Base-by-base conservation (phyloP, 2,888 invertebrate species). In the Drosophila longiperda region DNA sequence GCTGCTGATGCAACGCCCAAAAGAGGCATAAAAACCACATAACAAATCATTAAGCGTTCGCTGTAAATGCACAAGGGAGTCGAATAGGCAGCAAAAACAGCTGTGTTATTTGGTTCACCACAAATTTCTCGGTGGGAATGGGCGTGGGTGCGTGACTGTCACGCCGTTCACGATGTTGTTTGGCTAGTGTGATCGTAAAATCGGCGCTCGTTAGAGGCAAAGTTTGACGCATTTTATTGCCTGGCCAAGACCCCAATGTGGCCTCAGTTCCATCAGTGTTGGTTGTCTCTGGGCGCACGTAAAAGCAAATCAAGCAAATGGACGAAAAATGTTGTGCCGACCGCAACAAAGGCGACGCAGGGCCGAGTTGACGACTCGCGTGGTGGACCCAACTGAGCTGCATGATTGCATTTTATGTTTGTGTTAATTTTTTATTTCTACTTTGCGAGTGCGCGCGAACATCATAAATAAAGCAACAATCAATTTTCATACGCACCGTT, bases 371-470 rank as follows among this genome's bases (percentile, higher is more conserved):
- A 40, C 9, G 33, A 32, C 40, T 36, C 40, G 72, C 73, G 65
- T 72, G 34, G 53, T n/a, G 36, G 52, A 65, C 54, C 71, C 62
- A 66, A 63, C 50, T 59, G 71, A 74, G 80, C 87, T 85, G 85
- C 89, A 89, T 86, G 85, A 88, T 90, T 90, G 90, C 90, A 87
- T 87, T 87, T 87, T 83, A 90, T 87, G 90, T 88, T 88, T 83
- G 77, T 71, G 83, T 90, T 87, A 87, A 87, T 87, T 90, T 87
- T 87, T 87, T 87, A 87, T 90, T 82, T 82, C 77, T 83, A 80
- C 84, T 90, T 82, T 78, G 78, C 73, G 67, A 83, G 76, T 73
- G 74, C 67, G 74, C 69, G 64, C 69, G 67, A 58, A 69, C 68
- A 71, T 72, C 87, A 87, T 87, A 88, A 89, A 86, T 86, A 86